Evolutionary conservation across 2,113 vertebrate species (phyloP).

Genomic region (Xenotilapia longispinis): DNA sequence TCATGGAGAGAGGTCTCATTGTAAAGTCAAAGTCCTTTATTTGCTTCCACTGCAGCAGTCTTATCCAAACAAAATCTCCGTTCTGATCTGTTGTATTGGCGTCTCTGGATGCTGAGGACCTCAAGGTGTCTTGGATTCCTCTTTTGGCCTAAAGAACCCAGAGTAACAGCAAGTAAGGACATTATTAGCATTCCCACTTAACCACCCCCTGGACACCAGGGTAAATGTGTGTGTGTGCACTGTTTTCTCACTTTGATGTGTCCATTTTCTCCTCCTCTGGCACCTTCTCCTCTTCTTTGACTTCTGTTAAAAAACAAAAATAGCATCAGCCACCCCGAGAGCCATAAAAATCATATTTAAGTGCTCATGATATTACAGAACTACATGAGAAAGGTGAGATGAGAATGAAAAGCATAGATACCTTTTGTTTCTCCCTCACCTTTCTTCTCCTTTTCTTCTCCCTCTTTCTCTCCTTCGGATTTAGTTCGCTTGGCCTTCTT

Average conservation of each 20-base stretch:
- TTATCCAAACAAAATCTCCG: not conserved
- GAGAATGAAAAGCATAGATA: slow-evolving; percentile 26
- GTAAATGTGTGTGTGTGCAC: not conserved
- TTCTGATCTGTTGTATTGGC: slow-evolving; percentile 6
- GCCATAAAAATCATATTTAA: not conserved
- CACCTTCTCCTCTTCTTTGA: slow-evolving; percentile 74
- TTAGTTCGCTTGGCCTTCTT: slow-evolving; percentile 93
- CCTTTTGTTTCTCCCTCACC: slow-evolving; percentile 76
- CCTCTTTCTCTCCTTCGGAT: slow-evolving; percentile 92
- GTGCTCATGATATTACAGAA: not conserved
- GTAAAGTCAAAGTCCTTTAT: slow-evolving; percentile 29
- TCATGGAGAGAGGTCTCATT: not conserved
- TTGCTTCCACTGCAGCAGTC: slow-evolving; percentile 4
- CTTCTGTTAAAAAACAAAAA: slow-evolving; percentile 38
- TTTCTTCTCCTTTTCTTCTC: slow-evolving; percentile 90
- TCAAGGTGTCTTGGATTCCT: slow-evolving; percentile 74
- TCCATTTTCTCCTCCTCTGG: slow-evolving; percentile 77
- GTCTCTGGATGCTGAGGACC: not conserved
- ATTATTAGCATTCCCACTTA: not conserved
- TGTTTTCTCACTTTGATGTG: slow-evolving; percentile 70
- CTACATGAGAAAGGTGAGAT: rapidly evolving
- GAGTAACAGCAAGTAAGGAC: not conserved
- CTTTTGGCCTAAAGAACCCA: slow-evolving; percentile 67
- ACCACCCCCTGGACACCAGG: not conserved
- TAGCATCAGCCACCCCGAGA: not conserved